Evolutionary conservation across 1,140 invertebrate genomes (phyloP).

Genomic region (Oedothorax gibbosus): DNA sequence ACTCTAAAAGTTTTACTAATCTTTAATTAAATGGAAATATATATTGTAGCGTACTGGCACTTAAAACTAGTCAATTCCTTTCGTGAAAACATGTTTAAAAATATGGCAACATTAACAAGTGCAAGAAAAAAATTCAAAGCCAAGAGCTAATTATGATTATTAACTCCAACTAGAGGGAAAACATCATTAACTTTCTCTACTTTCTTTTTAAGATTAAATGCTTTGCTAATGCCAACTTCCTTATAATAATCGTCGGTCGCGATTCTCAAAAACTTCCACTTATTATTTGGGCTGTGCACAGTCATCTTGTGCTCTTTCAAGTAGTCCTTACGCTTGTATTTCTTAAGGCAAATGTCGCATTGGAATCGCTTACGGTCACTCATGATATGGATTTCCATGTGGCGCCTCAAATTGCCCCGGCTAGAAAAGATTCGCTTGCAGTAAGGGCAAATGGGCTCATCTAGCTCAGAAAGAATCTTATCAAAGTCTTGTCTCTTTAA

Average conservation of each 20-base stretch:
- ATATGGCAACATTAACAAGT: too few relatives aligned
- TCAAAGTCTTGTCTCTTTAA: slow-evolving; percentile 49
- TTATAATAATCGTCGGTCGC: slow-evolving; percentile 22
- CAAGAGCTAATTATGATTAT: neutral
- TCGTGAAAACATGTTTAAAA: too few relatives aligned
- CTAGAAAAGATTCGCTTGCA: slow-evolving; percentile 58
- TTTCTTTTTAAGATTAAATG: neutral
- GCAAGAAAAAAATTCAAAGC: too few relatives aligned
- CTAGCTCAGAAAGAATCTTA: slow-evolving; percentile 44
- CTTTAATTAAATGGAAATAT: too few relatives aligned
- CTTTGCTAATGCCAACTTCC: neutral
- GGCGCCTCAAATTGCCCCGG: slow-evolving; percentile 59
- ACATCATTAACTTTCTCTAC: slow-evolving; percentile 12
- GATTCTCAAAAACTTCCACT: slow-evolving; percentile 40
- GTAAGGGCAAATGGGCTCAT: slow-evolving; percentile 52
- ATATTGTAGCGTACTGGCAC: too few relatives aligned
- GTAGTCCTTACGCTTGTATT: slow-evolving; percentile 64
- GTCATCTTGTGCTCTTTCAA: slow-evolving; percentile 63
- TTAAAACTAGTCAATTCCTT: too few relatives aligned
- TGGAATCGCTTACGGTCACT: slow-evolving; percentile 64
- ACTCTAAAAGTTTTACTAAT: too few relatives aligned
- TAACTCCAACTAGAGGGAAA: neutral
- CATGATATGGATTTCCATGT: slow-evolving; percentile 61
- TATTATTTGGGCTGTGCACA: slow-evolving; percentile 49
- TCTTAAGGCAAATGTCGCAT: slow-evolving; percentile 64